Percentiles rank a stretch among this genome's conserved stretches.
These are phyloP conservation scores for Diaprepes abbreviatus DNA, from an alignment of 2,888 invertebrate species.

Conservation along the genomic window DNA sequence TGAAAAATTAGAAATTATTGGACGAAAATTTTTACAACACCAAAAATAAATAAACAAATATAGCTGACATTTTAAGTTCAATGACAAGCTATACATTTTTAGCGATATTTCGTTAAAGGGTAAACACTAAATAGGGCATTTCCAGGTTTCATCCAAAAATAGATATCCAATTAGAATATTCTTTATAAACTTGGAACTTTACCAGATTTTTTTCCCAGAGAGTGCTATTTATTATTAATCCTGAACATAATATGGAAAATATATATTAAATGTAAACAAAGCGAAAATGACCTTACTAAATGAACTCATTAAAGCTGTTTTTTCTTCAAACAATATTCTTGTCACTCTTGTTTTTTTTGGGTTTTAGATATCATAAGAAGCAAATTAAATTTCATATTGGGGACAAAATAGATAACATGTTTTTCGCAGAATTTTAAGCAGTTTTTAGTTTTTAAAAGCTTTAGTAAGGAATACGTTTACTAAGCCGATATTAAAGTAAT, in stretches of 20 bases:
- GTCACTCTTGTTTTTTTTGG: too few relatives aligned
- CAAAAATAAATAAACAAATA: neutral
- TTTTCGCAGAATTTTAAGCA: neutral
- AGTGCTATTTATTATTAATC: neutral
- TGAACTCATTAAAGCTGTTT: too few relatives aligned
- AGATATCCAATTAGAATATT: conserved; percentile 6
- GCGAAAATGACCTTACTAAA: too few relatives aligned
- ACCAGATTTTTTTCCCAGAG: neutral
- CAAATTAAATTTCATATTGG: neutral
- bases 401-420: neutral
- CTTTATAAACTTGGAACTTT: conserved; percentile 10
- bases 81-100: neutral
- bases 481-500: too few relatives aligned
- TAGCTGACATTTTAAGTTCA: neutral
- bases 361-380: too few relatives aligned
- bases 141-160: neutral
- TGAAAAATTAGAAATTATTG: too few relatives aligned
- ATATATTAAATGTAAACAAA: neutral
- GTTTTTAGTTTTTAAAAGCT: too few relatives aligned
- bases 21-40: too few relatives aligned
- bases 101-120: neutral
- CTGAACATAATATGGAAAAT: neutral
- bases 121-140: neutral
- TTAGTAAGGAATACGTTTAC: too few relatives aligned
- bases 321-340: too few relatives aligned